phyloP scores from a whole-genome alignment of 2,797 vertebrate genomes.

The Rhyacichthys aspro region DNA sequence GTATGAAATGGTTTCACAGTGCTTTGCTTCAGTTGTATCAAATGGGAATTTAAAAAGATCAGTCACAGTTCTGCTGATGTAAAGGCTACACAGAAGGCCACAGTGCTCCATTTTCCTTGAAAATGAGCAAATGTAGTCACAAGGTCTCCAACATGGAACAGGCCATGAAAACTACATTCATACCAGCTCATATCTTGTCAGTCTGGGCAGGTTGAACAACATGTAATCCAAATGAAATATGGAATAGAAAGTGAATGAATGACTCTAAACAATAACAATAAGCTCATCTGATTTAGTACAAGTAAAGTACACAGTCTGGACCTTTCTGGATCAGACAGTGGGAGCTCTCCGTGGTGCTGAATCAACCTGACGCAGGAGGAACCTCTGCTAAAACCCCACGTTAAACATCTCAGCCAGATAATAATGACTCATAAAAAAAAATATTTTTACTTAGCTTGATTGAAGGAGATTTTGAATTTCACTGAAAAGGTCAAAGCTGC shows the following conservation, averaged over 20 bases:
- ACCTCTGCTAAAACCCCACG: not conserved
- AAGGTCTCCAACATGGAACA: slow-evolving; percentile 23
- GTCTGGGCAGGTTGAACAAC: no score
- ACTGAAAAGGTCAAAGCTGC: slow-evolving; percentile 67
- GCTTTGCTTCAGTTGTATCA: slow-evolving; percentile 1
- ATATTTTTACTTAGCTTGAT: not conserved
- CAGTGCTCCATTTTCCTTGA: slow-evolving; percentile 1
- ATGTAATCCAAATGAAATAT: no score
- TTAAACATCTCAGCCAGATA: not conserved
- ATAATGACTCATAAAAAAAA: not conserved
- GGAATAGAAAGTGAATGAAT: no score
- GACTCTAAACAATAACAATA: no score
- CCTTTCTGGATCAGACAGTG: not conserved
- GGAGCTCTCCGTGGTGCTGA: slow-evolving; percentile 55
- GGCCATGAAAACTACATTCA: not conserved
- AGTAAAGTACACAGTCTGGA: not conserved
- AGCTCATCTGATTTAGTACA: no score
- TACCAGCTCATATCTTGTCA: no score
- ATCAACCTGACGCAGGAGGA: not conserved
- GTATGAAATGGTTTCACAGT: not conserved
- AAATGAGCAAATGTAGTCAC: slow-evolving; percentile 6
- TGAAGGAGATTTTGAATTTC: slow-evolving; percentile 47
- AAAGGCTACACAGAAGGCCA: not conserved
- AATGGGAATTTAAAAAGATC: not conserved
- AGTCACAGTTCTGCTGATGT: not conserved